Conservation (phyloP, 1,140 invertebrate genomes). For the Anthonomus grandis region DNA sequence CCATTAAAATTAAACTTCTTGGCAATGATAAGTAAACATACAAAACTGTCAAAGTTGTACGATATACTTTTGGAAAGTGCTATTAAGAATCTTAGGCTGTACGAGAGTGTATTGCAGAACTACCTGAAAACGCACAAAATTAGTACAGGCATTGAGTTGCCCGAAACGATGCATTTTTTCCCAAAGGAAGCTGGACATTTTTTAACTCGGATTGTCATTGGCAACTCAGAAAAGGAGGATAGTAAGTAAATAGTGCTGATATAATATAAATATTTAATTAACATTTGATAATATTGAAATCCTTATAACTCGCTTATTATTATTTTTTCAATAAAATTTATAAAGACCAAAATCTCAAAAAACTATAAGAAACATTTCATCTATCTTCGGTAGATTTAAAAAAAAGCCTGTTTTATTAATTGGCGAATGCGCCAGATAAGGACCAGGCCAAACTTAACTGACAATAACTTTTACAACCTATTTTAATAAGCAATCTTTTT, state of each 20-base stretch:
- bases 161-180: slow-evolving; percentile 63
- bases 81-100: slow-evolving; percentile 62
- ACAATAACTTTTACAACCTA: too few relatives aligned
- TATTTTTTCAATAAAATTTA: too few relatives aligned
- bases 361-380: too few relatives aligned
- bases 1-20: slow-evolving; percentile 66
- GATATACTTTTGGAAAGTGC: slow-evolving; percentile 70
- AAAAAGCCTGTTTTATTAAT: too few relatives aligned
- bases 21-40: slow-evolving; percentile 63
- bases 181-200: slow-evolving; percentile 68
- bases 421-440: too few relatives aligned
- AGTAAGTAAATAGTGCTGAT: slow-evolving; percentile 23
- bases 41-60: slow-evolving; percentile 62
- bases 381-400: too few relatives aligned
- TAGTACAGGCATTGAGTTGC: slow-evolving; percentile 36
- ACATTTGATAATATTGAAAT: too few relatives aligned
- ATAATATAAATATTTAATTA: slow-evolving; percentile 2
- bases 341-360: too few relatives aligned
- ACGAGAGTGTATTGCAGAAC: slow-evolving; percentile 51
- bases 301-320: too few relatives aligned
- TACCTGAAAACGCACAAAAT: slow-evolving; percentile 27
- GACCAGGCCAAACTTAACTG: too few relatives aligned
- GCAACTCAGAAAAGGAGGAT: slow-evolving; percentile 56
- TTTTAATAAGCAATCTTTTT: too few relatives aligned
- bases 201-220: slow-evolving; percentile 68